phyloP scores from a whole-genome alignment of 2,888 invertebrate genomes.

The Latrodectus elegans region DNA sequence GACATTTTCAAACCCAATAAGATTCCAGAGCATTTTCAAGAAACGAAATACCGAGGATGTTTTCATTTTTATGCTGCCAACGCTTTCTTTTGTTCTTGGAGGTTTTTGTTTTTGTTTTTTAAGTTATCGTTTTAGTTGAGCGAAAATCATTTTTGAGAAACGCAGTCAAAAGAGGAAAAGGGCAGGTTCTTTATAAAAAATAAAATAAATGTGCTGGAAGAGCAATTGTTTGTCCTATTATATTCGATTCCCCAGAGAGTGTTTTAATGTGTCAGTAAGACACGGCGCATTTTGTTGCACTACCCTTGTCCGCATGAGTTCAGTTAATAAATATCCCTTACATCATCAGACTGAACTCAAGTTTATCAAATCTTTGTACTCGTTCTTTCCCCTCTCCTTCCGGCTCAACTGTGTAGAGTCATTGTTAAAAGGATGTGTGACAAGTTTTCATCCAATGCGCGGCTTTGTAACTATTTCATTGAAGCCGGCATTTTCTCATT shows the following conservation, averaged over 20 bases:
- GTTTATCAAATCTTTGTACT: background rate
- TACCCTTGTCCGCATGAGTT: background rate
- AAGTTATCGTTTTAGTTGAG: too few relatives aligned
- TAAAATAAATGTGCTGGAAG: background rate
- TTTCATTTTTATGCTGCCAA: too few relatives aligned
- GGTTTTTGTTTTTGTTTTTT: too few relatives aligned
- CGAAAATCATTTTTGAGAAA: too few relatives aligned
- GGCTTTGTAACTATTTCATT: background rate
- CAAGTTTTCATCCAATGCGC: background rate
- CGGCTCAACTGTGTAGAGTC: background rate
- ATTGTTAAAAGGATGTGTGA: constrained; percentile 5
- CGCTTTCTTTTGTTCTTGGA: too few relatives aligned
- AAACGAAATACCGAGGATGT: too few relatives aligned
- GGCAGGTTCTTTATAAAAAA: too few relatives aligned
- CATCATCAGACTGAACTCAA: background rate
- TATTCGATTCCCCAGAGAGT: background rate
- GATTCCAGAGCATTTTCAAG: too few relatives aligned
- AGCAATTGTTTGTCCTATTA: background rate
- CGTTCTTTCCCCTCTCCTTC: background rate
- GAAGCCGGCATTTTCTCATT: background rate
- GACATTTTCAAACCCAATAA: too few relatives aligned
- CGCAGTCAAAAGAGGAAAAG: too few relatives aligned
- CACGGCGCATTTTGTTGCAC: background rate
- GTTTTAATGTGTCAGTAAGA: background rate
- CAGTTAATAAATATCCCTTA: background rate